Conservation (phyloP, 2,888 invertebrate genomes). For the Steinernema hermaphroditum region DNA sequence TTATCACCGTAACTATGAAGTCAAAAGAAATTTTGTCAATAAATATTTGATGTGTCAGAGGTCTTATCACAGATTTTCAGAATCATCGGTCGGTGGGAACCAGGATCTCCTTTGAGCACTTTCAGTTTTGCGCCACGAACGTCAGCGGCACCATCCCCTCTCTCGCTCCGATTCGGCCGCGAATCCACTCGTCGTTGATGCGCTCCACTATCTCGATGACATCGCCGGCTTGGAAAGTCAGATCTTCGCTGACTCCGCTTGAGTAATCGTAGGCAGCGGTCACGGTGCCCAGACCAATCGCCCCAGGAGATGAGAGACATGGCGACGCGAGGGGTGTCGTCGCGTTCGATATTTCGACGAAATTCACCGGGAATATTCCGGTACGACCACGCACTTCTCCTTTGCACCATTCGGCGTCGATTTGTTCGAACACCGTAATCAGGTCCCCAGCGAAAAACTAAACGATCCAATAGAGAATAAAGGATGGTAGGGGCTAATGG, state of each 20-base stretch:
- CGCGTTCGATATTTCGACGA: not conserved
- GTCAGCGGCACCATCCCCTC: slow-evolving; percentile 56
- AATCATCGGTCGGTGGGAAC: not conserved
- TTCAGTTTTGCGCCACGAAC: slow-evolving; percentile 41
- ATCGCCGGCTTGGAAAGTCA: slow-evolving; percentile 53
- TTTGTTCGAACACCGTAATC: not conserved
- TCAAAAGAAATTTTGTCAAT: too few species aligned
- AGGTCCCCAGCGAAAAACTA: not conserved
- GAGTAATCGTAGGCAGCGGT: slow-evolving; percentile 54
- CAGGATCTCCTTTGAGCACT: slow-evolving; percentile 40
- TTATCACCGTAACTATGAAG: too few species aligned
- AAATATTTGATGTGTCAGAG: too few species aligned
- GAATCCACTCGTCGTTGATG: slow-evolving; percentile 57
- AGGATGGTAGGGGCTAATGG: slow-evolving; percentile 2
- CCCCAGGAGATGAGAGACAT: not conserved
- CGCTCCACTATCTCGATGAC: slow-evolving; percentile 48
- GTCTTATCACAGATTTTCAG: slow-evolving; percentile 18
- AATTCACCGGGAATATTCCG: not conserved
- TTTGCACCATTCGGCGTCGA: not conserved
- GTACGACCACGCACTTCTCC: not conserved
- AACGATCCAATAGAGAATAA: not conserved
- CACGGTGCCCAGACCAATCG: slow-evolving; percentile 34
- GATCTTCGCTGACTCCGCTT: slow-evolving; percentile 50
- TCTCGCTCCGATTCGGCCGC: slow-evolving; percentile 48
- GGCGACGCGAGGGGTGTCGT: not conserved